Base-by-base conservation (phyloP, 2,113 vertebrate species). In the Stigmatopora argus region DNA sequence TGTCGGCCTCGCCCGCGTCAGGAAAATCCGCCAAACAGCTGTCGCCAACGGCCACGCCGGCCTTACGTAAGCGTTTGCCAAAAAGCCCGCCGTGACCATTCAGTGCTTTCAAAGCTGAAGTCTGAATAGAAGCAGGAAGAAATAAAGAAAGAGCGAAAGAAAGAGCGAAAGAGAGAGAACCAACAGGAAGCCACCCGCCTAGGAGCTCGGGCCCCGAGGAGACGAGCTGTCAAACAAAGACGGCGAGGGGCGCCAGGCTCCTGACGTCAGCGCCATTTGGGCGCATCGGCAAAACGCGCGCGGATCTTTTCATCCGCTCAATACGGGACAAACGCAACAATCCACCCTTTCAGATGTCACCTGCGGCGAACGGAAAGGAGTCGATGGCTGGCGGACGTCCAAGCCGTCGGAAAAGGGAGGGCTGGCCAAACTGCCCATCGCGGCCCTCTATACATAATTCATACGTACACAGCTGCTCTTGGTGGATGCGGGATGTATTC, bases 201-300 rank as follows among this genome's bases (percentile, higher is more conserved):
- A 73, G 75, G 74, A 83, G 73, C 71, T 62, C 78, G 78, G 73
- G 78, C 80, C 75, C 74, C 75, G 76, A 80, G 62, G 77, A 84
- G 78, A 75, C 72, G 66, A 66, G 67, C 66, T 75, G 81, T 82
- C 74, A 78, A 80, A 75, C 73, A 46, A 72, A 48, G 69, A 62
- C 75, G 68, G 7, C 9, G 38, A 41, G 38, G 38, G 9, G 38
- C 72, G 81, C 72, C 69, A 21, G 58, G 71, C 52, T 60, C 41
- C 74, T 77, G 70, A 67, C 57, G 64, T 67, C 71, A 48, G n/a
- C n/a, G 15, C 45, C 3, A 46, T 14, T 14, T 26, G 14, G 21
- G 52, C 14, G 21, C 21, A 12, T 14, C 21, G 4, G 4, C 13
- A 19, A 4, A 13, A 56, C 15, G 31, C 19, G 51, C 19, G 3